Conservation (phyloP, 2,113 vertebrate genomes). For the Brachyhypopomus gauderio region DNA sequence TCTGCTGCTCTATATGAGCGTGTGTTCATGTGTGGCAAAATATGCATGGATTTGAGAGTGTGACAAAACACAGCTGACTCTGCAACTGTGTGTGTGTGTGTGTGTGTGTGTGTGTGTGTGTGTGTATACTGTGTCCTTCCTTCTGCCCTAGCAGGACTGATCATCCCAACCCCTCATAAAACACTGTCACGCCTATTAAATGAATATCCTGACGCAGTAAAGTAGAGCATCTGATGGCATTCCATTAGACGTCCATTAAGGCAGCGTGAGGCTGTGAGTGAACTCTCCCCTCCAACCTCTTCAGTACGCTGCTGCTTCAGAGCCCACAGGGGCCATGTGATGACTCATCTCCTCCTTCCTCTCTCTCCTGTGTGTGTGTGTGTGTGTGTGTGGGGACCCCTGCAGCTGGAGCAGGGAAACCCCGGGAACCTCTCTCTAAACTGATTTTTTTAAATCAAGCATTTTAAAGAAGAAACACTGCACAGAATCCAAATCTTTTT, state of each 20-base stretch:
- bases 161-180: constrained; percentile 9
- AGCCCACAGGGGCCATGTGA: not conserved
- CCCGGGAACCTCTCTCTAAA: too few species aligned
- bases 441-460: too few species aligned
- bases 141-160: not conserved
- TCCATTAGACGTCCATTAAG: constrained; percentile 36
- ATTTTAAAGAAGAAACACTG: too few species aligned
- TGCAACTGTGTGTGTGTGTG: not conserved
- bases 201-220: constrained; percentile 24
- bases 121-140: constrained; percentile 12
- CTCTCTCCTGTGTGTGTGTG: too few species aligned
- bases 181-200: constrained; percentile 38
- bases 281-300: not conserved
- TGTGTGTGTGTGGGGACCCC: too few species aligned
- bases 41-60: too few species aligned
- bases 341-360: too few species aligned
- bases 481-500: too few species aligned
- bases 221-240: not conserved
- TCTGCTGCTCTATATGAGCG: too few species aligned
- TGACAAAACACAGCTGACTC: too few species aligned
- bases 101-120: constrained; percentile 6
- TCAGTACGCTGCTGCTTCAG: not conserved
- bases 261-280: constrained; percentile 15
- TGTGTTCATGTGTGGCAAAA: too few species aligned
- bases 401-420: too few species aligned